These are phyloP conservation scores for Chaenogobius annularis DNA, from an alignment of 2,113 vertebrate genomes.

Conservation along the genomic window DNA sequence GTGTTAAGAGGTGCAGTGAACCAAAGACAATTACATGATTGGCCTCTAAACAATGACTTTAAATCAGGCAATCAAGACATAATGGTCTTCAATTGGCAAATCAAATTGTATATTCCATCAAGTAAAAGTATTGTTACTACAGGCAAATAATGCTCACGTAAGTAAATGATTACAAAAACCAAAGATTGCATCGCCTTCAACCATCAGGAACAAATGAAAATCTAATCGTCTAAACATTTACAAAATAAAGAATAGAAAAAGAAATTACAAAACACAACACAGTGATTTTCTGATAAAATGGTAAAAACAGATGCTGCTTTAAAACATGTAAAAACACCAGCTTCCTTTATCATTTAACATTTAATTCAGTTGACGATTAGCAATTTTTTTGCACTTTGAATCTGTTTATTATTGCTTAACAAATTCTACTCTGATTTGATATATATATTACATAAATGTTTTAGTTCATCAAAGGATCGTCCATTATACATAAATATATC, in stretches of 20 bases:
- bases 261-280: not conserved
- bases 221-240: not conserved
- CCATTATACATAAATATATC: not conserved
- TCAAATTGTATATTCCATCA: not conserved
- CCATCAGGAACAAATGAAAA: too few relatives aligned
- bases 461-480: not conserved
- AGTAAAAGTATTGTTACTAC: not conserved
- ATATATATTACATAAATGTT: not conserved
- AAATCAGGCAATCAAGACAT: slow-evolving; percentile 31
- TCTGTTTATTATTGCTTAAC: not conserved
- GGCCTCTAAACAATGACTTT: slow-evolving; percentile 55
- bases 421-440: too few relatives aligned
- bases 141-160: not conserved
- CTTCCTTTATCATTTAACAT: not conserved
- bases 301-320: not conserved
- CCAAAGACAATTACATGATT: slow-evolving; percentile 40
- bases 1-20: slow-evolving; percentile 47
- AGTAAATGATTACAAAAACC: not conserved
- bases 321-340: not conserved
- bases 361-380: not conserved
- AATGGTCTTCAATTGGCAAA: slow-evolving; percentile 20
- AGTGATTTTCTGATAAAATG: not conserved
- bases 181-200: not conserved
- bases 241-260: not conserved
- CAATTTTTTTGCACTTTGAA: not conserved